Evolutionary conservation across 37 sponge, comb jelly and placozoan genomes (phyloP).

Genomic region (Halisarca cf. caerulea): DNA sequence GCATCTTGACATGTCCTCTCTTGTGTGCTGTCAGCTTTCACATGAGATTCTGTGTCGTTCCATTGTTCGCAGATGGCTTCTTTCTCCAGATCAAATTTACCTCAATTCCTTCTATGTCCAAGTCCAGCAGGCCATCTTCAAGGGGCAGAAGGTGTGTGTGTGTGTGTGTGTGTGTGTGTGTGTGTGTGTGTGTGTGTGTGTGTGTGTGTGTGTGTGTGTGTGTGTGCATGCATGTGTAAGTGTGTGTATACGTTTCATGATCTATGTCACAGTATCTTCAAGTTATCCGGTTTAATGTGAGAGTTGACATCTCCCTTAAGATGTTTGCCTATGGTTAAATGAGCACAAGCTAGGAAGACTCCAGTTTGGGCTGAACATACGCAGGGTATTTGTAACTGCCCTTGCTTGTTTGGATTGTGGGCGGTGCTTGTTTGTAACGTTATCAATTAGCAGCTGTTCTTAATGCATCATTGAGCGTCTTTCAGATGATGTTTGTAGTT

Average conservation of each 20-base stretch:
- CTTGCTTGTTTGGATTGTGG: no score
- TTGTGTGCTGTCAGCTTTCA: constrained; percentile 53
- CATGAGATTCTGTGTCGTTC: constrained; percentile 81
- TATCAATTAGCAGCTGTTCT: no score
- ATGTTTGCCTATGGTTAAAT: no score
- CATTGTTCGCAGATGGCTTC: constrained; percentile 60
- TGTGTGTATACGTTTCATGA: neutral
- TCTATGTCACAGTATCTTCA: no score
- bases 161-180: neutral
- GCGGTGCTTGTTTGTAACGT: no score
- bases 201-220: neutral
- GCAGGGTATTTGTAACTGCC: no score
- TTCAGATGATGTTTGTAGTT: no score
- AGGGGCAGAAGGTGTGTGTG: neutral
- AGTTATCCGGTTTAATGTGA: no score
- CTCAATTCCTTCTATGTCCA: constrained; percentile 81
- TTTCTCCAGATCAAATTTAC: constrained; percentile 30
- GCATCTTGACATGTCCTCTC: constrained; percentile 19
- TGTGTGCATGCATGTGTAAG: constrained; percentile 3
- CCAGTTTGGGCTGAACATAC: no score
- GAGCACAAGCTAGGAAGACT: no score
- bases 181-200: constrained; percentile 18
- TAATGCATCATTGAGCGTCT: no score
- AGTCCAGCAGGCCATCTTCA: constrained; percentile 42
- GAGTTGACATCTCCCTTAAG: no score